A percentile compares a stretch with the other conserved stretches of the same genome.
phyloP scores from a whole-genome alignment of 2,888 invertebrate genomes.

The Andrena haemorrhoa region DNA sequence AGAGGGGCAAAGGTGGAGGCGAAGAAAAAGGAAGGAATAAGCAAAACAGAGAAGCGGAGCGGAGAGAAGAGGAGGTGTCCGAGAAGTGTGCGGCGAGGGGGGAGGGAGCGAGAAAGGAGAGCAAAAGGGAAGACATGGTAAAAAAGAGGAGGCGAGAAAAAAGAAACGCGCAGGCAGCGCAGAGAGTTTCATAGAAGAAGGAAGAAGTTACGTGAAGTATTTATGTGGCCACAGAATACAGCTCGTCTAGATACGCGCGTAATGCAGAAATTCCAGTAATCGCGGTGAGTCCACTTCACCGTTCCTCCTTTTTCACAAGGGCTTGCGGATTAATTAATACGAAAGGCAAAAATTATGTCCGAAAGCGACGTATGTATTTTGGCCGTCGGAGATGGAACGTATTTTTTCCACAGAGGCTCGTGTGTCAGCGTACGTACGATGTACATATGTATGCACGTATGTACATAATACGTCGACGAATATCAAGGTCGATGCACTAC shows the following conservation, averaged over 20 bases:
- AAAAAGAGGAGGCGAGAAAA: neutral
- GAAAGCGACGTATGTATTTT: neutral
- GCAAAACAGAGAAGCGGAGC: constrained; percentile 44
- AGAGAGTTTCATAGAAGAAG: constrained; percentile 37
- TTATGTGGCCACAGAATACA: constrained; percentile 32
- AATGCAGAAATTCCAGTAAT: constrained; percentile 24
- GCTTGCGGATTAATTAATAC: neutral
- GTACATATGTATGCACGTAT: no score
- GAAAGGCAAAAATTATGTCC: neutral
- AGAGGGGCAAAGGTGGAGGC: constrained; percentile 44
- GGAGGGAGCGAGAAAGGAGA: constrained; percentile 2
- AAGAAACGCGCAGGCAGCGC: neutral
- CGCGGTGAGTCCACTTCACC: neutral
- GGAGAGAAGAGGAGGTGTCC: constrained; percentile 36
- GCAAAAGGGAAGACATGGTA: constrained; percentile 9
- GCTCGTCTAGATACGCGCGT: constrained; percentile 1
- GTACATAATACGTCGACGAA: constrained; percentile 7
- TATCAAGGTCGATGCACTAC: constrained; percentile 43
- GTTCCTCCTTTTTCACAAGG: neutral
- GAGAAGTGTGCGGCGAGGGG: constrained; percentile 5
- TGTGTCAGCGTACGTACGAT: no score
- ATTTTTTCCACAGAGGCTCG: no score
- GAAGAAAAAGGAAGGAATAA: constrained; percentile 47
- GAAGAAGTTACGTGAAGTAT: constrained; percentile 50
- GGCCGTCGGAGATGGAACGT: no score